Evolutionary conservation across 2,113 vertebrate genomes (phyloP), one percentile per base, ranked within the genome.

Genomic region (Callopanchax toddi): DNA sequence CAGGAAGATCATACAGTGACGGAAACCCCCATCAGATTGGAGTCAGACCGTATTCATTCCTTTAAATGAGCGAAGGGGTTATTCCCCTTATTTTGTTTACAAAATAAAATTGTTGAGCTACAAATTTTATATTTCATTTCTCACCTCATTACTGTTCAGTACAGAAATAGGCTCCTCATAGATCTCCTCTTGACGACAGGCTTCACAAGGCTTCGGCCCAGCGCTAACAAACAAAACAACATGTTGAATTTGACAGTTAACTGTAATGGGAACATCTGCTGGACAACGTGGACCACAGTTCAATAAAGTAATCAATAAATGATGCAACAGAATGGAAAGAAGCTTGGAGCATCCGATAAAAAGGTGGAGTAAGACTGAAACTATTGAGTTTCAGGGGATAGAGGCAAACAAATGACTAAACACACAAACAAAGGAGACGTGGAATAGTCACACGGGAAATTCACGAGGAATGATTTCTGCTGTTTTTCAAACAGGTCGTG

Each of bases 171-270:
- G 94, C 51, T 97, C 95, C 71, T 98, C 96, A 0, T 94, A 97
- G 12, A 97, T 94, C 17, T 94, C 94, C 53, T 98, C 96, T 11
- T 94, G 91, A 43, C 93, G 91, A 8, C 96, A 98, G 65, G 94
- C 96, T 11, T 95, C 92, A 50, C 96, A 98, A 45, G 94, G 95
- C 43, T 95, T 95, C 34, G 96, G 95, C 20, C 96, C 96, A 3
- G 90, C 89, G 74, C 96, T 98, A 46, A 42, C n/a, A 75, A 65
- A 79, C 37, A 81, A 67, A 69, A 79, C 50, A 50, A 36, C 29
- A 48, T 60, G 73, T 56, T 65, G 15, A n/a, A 76, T 36, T 76
- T 67, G 6, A 44, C 3, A 1, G 20, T 23, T 20, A 29, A 36
- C 15, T 13, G 40, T 1, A 3, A 11, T 10, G 44, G 52, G 16